Conservation (phyloP, 2,797 vertebrate genomes). For the Acomys russatus region DNA sequence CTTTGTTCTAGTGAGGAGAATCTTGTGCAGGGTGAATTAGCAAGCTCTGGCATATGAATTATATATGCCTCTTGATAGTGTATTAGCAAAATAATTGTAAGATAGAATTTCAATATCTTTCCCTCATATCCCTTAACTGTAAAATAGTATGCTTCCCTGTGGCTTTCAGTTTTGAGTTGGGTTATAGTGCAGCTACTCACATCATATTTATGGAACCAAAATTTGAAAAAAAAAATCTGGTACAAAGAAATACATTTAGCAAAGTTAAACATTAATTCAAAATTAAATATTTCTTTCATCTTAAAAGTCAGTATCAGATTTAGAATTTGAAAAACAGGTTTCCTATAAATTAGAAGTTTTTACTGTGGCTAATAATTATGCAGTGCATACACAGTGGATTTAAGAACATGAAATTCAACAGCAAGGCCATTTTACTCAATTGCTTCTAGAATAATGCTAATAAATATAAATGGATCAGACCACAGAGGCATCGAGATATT, state of each 20-base stretch:
- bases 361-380: not conserved
- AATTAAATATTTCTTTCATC: constrained; percentile 19
- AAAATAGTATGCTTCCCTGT: not conserved
- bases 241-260: constrained; percentile 8
- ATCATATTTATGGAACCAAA: constrained; percentile 30
- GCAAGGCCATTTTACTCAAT: not conserved
- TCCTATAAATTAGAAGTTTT: not conserved
- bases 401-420: constrained; percentile 3
- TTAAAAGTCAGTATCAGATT: not conserved
- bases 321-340: not conserved
- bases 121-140: constrained; percentile 16
- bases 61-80: constrained; percentile 60
- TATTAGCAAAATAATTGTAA: constrained; percentile 58
- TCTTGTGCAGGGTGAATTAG: not conserved
- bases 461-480: not conserved
- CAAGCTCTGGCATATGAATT: constrained; percentile 33
- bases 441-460: not conserved
- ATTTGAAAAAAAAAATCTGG: constrained; percentile 28
- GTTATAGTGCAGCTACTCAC: not conserved
- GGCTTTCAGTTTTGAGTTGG: not conserved
- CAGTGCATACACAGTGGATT: not conserved
- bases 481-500: not conserved
- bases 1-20: not conserved
- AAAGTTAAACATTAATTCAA: constrained; percentile 50
- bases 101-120: constrained; percentile 11